phyloP scores from a whole-genome alignment of 1,140 invertebrate genomes.

The Pentalonia nigronervosa region DNA sequence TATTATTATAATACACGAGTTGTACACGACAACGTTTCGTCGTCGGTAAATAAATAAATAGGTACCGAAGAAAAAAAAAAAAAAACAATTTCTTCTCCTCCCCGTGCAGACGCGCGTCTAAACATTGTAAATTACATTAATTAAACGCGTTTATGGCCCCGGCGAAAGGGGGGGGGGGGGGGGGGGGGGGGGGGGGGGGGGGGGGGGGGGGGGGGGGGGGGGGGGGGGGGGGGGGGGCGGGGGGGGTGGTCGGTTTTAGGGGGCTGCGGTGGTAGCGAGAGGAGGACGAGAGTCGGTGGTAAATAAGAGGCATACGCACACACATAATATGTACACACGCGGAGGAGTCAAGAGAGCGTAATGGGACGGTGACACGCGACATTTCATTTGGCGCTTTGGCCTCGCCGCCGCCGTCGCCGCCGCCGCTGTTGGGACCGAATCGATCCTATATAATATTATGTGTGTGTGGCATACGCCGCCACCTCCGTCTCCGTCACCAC shows the following conservation, averaged over 20 bases:
- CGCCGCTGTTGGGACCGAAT: not conserved
- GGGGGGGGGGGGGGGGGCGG: not conserved
- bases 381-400: slow-evolving; percentile 40
- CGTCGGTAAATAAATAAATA: not conserved
- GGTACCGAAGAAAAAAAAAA: not conserved
- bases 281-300: not conserved
- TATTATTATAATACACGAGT: no score
- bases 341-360: slow-evolving; percentile 40
- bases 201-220: not conserved
- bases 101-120: not conserved
- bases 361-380: slow-evolving; percentile 46
- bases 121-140: slow-evolving; percentile 39
- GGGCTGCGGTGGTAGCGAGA: not conserved
- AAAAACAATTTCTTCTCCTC: not conserved
- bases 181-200: not conserved
- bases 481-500: not conserved
- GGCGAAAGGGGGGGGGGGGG: not conserved
- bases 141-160: not conserved
- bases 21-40: not conserved
- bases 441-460: not conserved
- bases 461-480: not conserved
- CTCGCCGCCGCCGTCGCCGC: not conserved
- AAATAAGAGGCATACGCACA: not conserved
- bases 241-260: not conserved
- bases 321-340: not conserved